Evolutionary conservation across 1,140 invertebrate species (phyloP), one percentile per base, ranked within the genome.

Genomic region (Papilio glaucus): DNA sequence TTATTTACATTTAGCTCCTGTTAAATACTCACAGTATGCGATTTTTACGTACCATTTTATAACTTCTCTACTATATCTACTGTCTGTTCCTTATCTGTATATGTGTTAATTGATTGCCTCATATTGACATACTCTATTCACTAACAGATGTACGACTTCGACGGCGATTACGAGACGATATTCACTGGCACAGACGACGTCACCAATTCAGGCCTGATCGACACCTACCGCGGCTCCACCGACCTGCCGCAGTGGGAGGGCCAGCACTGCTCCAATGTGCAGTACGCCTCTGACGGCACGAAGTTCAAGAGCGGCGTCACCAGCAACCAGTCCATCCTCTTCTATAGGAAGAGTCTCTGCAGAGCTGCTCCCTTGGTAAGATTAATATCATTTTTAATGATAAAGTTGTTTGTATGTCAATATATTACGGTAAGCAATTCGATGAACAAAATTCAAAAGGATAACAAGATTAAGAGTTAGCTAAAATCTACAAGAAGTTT

Each of bases 301-400:
- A 97, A 97, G 85, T 98, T 97, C 84, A 95, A 94, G 13, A 95
- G 96, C 71, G 95, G 95, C 21, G 94, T 98, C 0, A 75, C 94
- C 29, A 94, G 93, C 12, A 95, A 97, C 69, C 95, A 97, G 1
- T 94, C 94, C 0, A 82, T 97, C 0, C 85, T 96, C 45, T 97
- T 98, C 86, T 98, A 95, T 88, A 94, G 97, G 71, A 97, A 97
- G 87, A 97, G 96, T 80, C 94, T 98, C 73, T 98, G 97, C 83
- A 93, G 97, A 57, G 94, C 96, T 24, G 95, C 96, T 13, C 92
- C 93, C 57, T 93, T 97, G 94, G 96, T 97, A 87, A 94, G 94
- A 33, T 57, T 57, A 57, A 6, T 33, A 3, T 57, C 2, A 10
- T 8, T 8, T 4, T 4, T 4, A 42, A 42, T 42, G n/a, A 42